Evolutionary conservation across 92 coral and sea anemone genomes (phyloP).

Genomic region (Metridium senile): DNA sequence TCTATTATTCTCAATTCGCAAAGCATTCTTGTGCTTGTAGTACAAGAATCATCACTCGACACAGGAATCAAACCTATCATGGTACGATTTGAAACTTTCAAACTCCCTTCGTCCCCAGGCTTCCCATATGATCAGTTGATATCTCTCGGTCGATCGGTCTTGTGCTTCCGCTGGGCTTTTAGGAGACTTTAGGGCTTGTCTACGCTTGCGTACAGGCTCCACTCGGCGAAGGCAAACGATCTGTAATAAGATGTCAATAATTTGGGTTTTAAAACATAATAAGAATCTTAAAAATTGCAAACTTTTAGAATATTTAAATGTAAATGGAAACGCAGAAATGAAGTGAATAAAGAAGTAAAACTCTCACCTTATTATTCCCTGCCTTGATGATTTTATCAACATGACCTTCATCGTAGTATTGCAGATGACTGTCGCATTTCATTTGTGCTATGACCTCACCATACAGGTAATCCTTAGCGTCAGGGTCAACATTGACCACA

Average conservation of each 20-base stretch:
- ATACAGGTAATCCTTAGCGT: constrained; percentile 36
- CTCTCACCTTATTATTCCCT: constrained; percentile 67
- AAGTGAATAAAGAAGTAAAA: too few species aligned
- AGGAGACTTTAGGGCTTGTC: constrained; percentile 4
- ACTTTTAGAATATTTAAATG: too few species aligned
- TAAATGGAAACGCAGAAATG: too few species aligned
- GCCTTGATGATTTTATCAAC: constrained; percentile 76
- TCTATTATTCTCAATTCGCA: too few species aligned
- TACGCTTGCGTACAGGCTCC: constrained; percentile 64
- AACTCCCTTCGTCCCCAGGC: constrained; percentile 86
- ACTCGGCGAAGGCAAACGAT: constrained; percentile 82
- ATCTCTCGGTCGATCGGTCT: constrained; percentile 78
- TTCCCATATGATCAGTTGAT: constrained; percentile 80
- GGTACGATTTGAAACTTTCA: constrained; percentile 45
- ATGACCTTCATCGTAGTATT: constrained; percentile 64
- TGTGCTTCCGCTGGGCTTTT: constrained; percentile 27
- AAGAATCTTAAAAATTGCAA: too few species aligned
- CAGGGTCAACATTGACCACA: constrained; percentile 68
- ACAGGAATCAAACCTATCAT: constrained; percentile 61
- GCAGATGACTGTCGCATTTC: constrained; percentile 63
- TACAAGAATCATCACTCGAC: too few species aligned
- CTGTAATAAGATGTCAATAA: constrained; percentile 7
- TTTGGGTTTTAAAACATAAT: neutral
- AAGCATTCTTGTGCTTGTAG: too few species aligned
- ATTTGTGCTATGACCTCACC: constrained; percentile 82